Percentiles rank a stretch among this genome's conserved stretches.
Evolutionary conservation across 2,113 vertebrate genomes (phyloP).

Genomic region (Talpa occidentalis): DNA sequence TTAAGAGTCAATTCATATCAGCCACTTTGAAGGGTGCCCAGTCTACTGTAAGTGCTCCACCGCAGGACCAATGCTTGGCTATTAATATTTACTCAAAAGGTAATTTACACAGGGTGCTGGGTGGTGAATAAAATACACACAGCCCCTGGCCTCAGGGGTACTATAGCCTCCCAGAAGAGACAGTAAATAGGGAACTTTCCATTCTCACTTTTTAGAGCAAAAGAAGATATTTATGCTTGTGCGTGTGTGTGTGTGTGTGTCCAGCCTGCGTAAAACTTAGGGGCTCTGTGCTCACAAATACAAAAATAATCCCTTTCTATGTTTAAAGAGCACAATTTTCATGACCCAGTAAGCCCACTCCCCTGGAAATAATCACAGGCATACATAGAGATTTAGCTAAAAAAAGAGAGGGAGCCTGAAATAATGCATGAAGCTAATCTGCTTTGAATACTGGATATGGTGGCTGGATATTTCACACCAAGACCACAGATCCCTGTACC

Average conservation of each 20-base stretch:
- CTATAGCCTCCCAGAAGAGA: not conserved
- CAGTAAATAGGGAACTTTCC: not conserved
- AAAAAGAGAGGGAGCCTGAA: not conserved
- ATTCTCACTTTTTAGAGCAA: not conserved
- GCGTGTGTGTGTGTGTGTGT: not conserved
- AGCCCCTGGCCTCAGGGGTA: not conserved
- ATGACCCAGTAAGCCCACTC: not conserved
- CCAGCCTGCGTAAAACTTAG: not conserved
- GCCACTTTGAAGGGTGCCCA: not conserved
- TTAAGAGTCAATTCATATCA: not conserved
- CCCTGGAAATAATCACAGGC: not conserved
- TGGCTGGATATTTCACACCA: not conserved
- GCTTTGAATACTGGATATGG: not conserved
- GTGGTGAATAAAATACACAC: not conserved
- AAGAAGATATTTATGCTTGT: not conserved
- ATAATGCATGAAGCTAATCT: not conserved
- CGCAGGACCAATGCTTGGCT: not conserved
- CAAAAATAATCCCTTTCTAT: not conserved
- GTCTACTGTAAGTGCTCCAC: not conserved
- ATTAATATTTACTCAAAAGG: too few species aligned
- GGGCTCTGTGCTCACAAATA: not conserved
- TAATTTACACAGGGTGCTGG: not conserved
- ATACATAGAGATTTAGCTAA: not conserved
- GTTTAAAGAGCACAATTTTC: slow-evolving; percentile 1
- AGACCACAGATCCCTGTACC: not conserved